Evolutionary conservation across 2,113 vertebrate genomes (phyloP).

Genomic region (Phycodurus eques): DNA sequence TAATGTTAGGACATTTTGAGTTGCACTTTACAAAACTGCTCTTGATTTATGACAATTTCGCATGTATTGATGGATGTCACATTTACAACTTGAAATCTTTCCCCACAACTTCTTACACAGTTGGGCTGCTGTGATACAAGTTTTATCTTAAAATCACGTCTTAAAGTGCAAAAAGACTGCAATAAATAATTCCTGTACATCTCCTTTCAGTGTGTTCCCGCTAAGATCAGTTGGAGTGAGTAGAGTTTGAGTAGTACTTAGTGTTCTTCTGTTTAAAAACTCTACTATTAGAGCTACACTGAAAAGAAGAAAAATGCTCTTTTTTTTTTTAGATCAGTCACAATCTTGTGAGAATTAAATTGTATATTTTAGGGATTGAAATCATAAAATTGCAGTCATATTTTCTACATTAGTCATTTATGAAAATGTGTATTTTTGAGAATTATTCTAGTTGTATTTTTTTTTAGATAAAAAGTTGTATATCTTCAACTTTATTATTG

Average conservation of each 20-base stretch:
- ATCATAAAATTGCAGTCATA: too few relatives aligned
- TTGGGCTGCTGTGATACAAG: neutral
- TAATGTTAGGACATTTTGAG: neutral
- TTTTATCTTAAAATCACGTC: conserved; percentile 2
- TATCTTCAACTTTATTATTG: too few relatives aligned
- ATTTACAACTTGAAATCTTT: neutral
- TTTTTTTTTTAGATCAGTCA: neutral
- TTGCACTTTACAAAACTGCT: neutral
- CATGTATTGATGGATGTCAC: neutral
- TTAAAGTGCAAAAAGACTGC: conserved; percentile 66
- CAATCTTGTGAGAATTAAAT: neutral
- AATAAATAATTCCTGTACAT: conserved; percentile 56
- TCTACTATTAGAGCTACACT: neutral
- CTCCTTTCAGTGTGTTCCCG: conserved; percentile 2
- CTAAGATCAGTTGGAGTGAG: neutral
- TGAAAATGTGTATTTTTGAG: too few relatives aligned
- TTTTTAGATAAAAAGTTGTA: too few relatives aligned
- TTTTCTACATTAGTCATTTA: too few relatives aligned
- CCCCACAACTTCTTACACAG: neutral
- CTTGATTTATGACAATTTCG: neutral
- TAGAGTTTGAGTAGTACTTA: neutral
- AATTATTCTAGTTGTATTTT: too few relatives aligned
- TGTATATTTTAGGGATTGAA: too few relatives aligned
- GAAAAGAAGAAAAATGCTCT: neutral
- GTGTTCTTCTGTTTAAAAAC: neutral